These are phyloP conservation scores for Eolophus roseicapilla DNA, from an alignment of 2,113 vertebrate species.

Conservation along the genomic window DNA sequence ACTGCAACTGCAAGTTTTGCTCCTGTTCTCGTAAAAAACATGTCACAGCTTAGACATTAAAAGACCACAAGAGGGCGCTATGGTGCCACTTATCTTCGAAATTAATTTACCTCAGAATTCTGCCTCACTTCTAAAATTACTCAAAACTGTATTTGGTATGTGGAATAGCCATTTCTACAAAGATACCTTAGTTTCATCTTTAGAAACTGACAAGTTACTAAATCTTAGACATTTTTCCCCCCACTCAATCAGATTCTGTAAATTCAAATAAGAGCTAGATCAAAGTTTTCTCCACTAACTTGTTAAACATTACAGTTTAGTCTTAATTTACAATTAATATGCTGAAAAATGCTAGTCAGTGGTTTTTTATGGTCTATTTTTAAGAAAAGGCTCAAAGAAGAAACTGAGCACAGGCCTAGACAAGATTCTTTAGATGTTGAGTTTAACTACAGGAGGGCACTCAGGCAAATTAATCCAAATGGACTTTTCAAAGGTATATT, in stretches of 20 bases:
- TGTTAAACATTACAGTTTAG: not conserved
- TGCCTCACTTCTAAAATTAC: not conserved
- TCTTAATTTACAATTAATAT: not conserved
- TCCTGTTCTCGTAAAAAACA: not conserved
- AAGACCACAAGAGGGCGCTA: conserved; percentile 64
- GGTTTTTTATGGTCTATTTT: not conserved
- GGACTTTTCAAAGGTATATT: not conserved
- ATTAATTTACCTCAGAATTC: not conserved
- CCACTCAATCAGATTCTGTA: not conserved
- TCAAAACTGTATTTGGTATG: not conserved
- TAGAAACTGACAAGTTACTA: not conserved
- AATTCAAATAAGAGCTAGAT: not conserved
- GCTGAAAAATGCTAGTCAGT: not conserved
- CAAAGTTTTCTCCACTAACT: not conserved
- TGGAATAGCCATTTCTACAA: not conserved
- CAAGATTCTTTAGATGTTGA: not conserved
- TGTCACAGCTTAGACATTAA: not conserved
- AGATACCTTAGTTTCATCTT: not conserved
- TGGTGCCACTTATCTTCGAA: not conserved
- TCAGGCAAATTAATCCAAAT: not conserved
- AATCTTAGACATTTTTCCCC: not conserved
- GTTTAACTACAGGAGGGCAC: not conserved
- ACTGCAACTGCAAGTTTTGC: not conserved
- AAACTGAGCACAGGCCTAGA: not conserved
- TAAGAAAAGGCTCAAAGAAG: not conserved